Evolutionary conservation across 2,113 vertebrate genomes (phyloP).

Genomic region (Eclectus roratus): DNA sequence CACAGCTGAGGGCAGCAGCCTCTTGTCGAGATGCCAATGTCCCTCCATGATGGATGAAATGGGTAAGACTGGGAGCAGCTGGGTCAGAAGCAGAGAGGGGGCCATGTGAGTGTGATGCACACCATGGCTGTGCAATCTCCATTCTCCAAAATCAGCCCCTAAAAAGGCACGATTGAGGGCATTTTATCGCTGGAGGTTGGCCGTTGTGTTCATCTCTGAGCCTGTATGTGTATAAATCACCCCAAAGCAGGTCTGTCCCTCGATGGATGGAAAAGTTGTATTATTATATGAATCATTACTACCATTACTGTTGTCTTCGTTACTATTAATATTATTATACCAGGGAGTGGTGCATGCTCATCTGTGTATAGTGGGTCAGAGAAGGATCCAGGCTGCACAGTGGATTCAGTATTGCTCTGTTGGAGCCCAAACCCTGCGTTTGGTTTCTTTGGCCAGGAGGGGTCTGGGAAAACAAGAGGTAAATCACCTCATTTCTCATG

Average conservation of each 20-base stretch:
- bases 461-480: neutral
- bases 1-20: neutral
- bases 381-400: neutral
- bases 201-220: neutral
- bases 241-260: neutral
- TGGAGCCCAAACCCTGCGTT: neutral
- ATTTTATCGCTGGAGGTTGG: neutral
- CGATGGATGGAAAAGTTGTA: neutral
- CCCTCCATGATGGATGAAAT: neutral
- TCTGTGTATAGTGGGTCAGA: neutral
- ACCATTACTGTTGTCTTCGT: neutral
- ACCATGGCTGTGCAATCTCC: neutral
- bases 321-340: neutral
- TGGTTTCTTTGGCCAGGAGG: neutral
- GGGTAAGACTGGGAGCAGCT: neutral
- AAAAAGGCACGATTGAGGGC: neutral
- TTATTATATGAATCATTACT: neutral
- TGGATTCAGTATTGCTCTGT: neutral
- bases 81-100: neutral
- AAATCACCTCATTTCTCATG: neutral
- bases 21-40: neutral
- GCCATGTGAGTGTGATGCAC: rapidly evolving
- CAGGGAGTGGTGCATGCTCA: neutral
- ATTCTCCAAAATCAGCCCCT: neutral
- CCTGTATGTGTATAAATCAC: neutral